A percentile compares a stretch with the other conserved stretches of the same genome.
Conservation (phyloP, 2,797 vertebrate genomes). For the Myotis vivesi region DNA sequence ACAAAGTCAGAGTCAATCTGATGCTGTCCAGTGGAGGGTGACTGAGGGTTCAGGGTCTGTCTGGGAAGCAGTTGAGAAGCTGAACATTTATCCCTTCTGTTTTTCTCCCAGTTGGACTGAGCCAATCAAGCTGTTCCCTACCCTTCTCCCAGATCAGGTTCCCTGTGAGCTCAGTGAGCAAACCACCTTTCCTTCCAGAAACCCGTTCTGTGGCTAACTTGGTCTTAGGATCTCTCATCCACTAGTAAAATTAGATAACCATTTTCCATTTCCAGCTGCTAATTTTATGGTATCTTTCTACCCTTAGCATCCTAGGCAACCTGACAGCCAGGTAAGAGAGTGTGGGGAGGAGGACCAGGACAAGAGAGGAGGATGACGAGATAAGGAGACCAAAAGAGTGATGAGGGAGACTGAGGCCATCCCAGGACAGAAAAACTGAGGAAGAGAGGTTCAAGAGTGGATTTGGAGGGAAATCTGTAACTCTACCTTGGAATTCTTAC, state of each 20-base stretch:
- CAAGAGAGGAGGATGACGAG: not conserved
- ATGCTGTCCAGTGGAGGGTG: slow-evolving; percentile 89
- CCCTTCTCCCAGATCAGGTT: not conserved
- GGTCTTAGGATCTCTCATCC: not conserved
- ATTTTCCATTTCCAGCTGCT: slow-evolving; percentile 4
- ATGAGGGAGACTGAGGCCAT: not conserved
- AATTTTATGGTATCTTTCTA: slow-evolving; percentile 43
- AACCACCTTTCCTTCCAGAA: slow-evolving; percentile 7
- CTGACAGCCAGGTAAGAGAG: slow-evolving; percentile 90
- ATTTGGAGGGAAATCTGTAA: not conserved
- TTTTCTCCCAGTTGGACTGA: not conserved
- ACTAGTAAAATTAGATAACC: not conserved
- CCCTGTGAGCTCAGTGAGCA: not conserved
- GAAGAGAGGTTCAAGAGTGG: not conserved
- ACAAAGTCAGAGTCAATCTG: slow-evolving; percentile 92
- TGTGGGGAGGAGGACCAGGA: not conserved
- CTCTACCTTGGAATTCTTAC: slow-evolving; percentile 42
- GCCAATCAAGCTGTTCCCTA: not conserved
- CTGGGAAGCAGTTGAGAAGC: not conserved
- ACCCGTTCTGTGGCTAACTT: not conserved
- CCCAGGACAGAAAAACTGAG: not conserved
- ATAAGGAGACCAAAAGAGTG: not conserved
- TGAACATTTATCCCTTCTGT: not conserved
- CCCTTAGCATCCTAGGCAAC: slow-evolving; percentile 89
- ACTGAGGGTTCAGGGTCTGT: slow-evolving; percentile 61